Base-by-base conservation (phyloP, 2,113 vertebrate genomes). In the Tenebrosternarchus preto region DNA sequence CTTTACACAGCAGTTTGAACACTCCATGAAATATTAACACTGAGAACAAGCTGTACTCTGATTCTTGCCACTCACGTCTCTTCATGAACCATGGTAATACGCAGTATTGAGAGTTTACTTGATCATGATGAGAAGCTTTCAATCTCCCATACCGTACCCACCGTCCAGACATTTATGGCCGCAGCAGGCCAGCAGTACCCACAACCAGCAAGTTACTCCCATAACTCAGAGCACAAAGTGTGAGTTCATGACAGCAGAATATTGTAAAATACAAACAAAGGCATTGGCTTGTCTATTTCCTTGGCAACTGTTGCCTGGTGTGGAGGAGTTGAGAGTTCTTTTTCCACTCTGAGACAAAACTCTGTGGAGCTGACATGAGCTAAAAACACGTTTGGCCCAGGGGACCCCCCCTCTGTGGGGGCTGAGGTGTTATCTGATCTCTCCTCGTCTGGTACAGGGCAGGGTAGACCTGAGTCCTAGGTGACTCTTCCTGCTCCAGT, bases 361-460 rank as follows among this genome's bases (percentile, higher is more conserved):
- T 75, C 72, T 22, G 31, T 68, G 24, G 74, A 69, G 63, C 59
- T 70, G 78, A 81, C 74, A 74, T 57, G 63, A 63, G 69, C 39
- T 80, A 64, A 80, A 83, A 85, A 85, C 78, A 83, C 64, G 69
- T 69, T 76, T 72, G 64, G 46, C 84, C 77, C 82, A 1, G 2
- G 64, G 67, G 75, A 78, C 36, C 24, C 36, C 39, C 36, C 24
- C 36, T 33, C 59, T 39, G 61, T 74, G 82, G 80, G 50, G 60
- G 73, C 5, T 55, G 66, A 83, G 68, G 76, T 83, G 71, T 76
- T 83, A 81, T 67, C 72, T 55, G 72, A 81, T 70, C 67, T 39
- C 80, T 78, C 61, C 69, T 70, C n/a, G 68, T 60, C 36, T 75
- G 83, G 50, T 59, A 71, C 46, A 27, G 76, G 43, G 43, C 59